Base-by-base conservation (phyloP, 2,113 vertebrate genomes). In the Cettia cetti region DNA sequence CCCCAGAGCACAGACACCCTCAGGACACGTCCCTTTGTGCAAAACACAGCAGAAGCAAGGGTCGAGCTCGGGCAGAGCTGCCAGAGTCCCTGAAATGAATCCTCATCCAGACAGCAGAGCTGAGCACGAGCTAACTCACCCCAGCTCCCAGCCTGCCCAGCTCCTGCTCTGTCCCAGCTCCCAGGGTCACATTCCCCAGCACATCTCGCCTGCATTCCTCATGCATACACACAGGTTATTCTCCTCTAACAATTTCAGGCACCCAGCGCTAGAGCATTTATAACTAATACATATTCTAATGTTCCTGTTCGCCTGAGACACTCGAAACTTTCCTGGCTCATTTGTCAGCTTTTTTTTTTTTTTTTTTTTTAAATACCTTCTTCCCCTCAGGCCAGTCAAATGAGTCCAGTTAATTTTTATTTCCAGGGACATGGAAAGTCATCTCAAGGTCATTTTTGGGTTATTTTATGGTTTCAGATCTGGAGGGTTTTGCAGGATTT, bases 381-480 rank as follows among this genome's bases (percentile, higher is more conserved):
- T 79, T 96, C 54, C 89, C 92, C 94, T 90, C 86, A 77, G 96
- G 97, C 78, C 84, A 96, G 80, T 84, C 90, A 76, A 94, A 94
- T 94, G 90, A 92, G 76, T 75, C 90, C 95, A 91, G 92, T 94
- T 96, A 96, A 95, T 93, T 92, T 92, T 95, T 49, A 97, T 97
- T 95, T 91, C 52, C 45, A 66, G 0, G 14, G 92, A 81, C 23
- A 53, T 1, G 2, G 45, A 39, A 96, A 94, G 95, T 75, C 92
- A 94, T 84, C 74, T 82, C 93, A 97, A 97, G 95, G 96, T 96
- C 95, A 86, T 68, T 91, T 96, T n/a, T 12, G 76, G 65, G 82
- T 94, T 96, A 83, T 90, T 95, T 95, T 69, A 71, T 39, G 70
- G 77, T 86, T 82, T 76, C 40, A 50, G 47, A 65, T 82, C 66